phyloP scores from a whole-genome alignment of 2,797 vertebrate species.

The Aerospiza tachiro region DNA sequence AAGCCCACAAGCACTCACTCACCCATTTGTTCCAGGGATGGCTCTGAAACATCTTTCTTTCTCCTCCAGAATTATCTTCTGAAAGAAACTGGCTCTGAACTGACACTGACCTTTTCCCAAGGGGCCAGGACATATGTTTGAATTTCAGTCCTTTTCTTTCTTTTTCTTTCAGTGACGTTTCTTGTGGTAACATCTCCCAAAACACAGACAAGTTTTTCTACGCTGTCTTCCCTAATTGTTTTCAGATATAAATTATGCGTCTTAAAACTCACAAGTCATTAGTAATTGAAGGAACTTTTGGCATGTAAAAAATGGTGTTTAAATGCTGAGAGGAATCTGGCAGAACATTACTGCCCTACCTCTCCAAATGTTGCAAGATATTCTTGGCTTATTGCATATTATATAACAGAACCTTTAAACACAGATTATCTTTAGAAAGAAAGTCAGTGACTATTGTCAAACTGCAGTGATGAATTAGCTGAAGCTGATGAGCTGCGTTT shows the following conservation, averaged over 20 bases:
- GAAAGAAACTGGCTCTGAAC: not conserved
- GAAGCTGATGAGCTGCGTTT: slow-evolving; percentile 30
- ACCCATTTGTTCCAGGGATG: not conserved
- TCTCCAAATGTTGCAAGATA: slow-evolving; percentile 68
- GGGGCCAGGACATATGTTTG: not conserved
- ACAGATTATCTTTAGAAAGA: slow-evolving; percentile 50
- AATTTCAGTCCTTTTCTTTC: not conserved
- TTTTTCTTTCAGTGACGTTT: not conserved
- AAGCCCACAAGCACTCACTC: not conserved
- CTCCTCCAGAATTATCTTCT: not conserved
- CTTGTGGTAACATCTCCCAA: not conserved
- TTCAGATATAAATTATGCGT: not conserved
- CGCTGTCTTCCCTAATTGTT: not conserved
- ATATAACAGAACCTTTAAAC: slow-evolving; percentile 51
- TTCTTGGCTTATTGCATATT: slow-evolving; percentile 49
- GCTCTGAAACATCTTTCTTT: not conserved
- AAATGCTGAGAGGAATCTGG: slow-evolving; percentile 53
- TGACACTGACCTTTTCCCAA: not conserved
- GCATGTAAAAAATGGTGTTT: slow-evolving; percentile 44
- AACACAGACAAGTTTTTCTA: not conserved
- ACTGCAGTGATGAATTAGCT: slow-evolving; percentile 42
- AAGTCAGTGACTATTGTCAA: slow-evolving; percentile 41
- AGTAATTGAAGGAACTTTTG: slow-evolving; percentile 32
- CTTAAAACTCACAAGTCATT: slow-evolving; percentile 15
- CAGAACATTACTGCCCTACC: slow-evolving; percentile 57